Conservation (phyloP, 2,113 vertebrate species). For the Boleophthalmus pectinirostris region DNA sequence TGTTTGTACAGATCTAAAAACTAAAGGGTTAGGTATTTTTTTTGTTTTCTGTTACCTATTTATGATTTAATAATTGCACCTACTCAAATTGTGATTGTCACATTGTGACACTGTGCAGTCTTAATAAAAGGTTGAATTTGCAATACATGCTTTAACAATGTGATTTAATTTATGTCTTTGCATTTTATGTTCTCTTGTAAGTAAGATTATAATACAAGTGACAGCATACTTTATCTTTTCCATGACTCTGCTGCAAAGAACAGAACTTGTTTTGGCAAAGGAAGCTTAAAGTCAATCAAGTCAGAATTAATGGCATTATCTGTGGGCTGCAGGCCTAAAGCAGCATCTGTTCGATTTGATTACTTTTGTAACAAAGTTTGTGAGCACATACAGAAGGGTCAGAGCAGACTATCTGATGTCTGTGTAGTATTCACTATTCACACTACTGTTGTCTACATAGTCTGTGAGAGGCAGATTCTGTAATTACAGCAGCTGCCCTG, state of each 20-base stretch:
- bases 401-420: not conserved
- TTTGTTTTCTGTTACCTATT: no score
- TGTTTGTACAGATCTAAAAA: no score
- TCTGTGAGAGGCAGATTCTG: slow-evolving; percentile 33
- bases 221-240: not conserved
- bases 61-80: no score
- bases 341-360: slow-evolving; percentile 35
- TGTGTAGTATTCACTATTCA: slow-evolving; percentile 1
- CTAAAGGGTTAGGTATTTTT: no score
- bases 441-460: slow-evolving; percentile 7
- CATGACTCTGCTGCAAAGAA: not conserved
- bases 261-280: not conserved
- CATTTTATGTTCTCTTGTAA: not conserved
- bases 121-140: no score
- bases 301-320: slow-evolving; percentile 49
- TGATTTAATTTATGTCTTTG: no score
- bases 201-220: not conserved
- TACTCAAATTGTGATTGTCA: no score
- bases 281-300: slow-evolving; percentile 34
- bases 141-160: no score
- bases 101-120: no score
- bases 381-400: slow-evolving; percentile 16
- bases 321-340: slow-evolving; percentile 27
- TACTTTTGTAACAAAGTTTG: slow-evolving; percentile 16
- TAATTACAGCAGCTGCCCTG: slow-evolving; percentile 54